Evolutionary conservation across 2,113 vertebrate genomes (phyloP), one percentile per base, ranked within the genome.

Genomic region (Muntiacus reevesi): DNA sequence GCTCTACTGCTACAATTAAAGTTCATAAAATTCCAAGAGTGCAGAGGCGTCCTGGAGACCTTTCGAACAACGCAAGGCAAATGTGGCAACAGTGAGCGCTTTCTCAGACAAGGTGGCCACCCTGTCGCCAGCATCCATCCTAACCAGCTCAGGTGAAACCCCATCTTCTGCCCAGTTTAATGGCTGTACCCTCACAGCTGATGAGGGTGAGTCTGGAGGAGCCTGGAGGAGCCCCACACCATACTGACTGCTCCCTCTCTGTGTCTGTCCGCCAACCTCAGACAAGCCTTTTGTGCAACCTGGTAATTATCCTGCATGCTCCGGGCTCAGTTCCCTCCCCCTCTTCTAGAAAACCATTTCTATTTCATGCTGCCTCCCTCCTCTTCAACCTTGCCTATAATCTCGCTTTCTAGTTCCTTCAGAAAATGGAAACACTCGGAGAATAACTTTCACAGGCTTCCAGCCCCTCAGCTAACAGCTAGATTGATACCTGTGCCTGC

Each of bases 151-250:
- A 1, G 17, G 40, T 30, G 82, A 78, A 43, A 78, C n/a, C 27
- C 27, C 19, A 1, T 33, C 25, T 23, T 28, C 52, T 93, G 19
- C 13, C 62, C 43, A 57, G 6, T 6, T 21, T 55, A 12, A 25
- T 3, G 0, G 40, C 23, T 47, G 14, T 1, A n/a, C 11, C 15
- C 2, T 52, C 19, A 8, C 1, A 57, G 27, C 6, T 16, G 14
- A 40, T 40, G 40, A 40, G 40, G 36, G 12, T 10, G 30, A 43
- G 10, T 84, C 84, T 54, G 45, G n/a, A 54, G 6, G 33, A 54
- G n/a, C n/a, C n/a, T n/a, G n/a, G n/a, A n/a, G n/a, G 57, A 88
- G 16, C 33, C 9, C 16, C 6, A 45, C n/a, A 27, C 10, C 3
- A 5, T 14, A 59, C 33, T 36, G 21, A 60, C 2, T 1, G 3